Evolutionary conservation across 2,888 invertebrate genomes (phyloP).

Genomic region (Euplexia lucipara): DNA sequence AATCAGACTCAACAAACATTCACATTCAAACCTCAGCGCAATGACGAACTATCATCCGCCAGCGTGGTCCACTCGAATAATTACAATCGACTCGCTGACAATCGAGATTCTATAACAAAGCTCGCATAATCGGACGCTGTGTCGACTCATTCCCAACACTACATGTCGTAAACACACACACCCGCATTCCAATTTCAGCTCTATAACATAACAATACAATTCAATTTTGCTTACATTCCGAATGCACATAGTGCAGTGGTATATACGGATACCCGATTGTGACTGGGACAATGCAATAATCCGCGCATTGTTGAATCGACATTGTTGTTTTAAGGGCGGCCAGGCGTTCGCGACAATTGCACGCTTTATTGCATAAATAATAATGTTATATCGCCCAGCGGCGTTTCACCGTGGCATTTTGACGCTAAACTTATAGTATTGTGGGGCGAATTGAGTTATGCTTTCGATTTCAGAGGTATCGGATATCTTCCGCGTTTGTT

Average conservation of each 20-base stretch:
- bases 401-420: constrained; percentile 84
- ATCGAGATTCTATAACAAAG: constrained; percentile 90
- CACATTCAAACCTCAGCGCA: constrained; percentile 79
- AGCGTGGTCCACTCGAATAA: constrained; percentile 86
- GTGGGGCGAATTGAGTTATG: constrained; percentile 63
- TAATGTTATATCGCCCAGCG: constrained; percentile 88
- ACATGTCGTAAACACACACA: constrained; percentile 71
- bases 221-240: constrained; percentile 40
- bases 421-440: constrained; percentile 76
- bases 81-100: constrained; percentile 90
- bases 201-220: constrained; percentile 41
- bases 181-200: constrained; percentile 59
- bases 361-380: constrained; percentile 91
- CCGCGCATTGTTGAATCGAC: constrained; percentile 90
- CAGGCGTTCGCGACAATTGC: constrained; percentile 87
- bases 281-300: constrained; percentile 91
- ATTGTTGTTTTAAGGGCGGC: constrained; percentile 91
- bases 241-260: constrained; percentile 77
- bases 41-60: constrained; percentile 68
- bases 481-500: constrained; percentile 59
- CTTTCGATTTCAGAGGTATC: constrained; percentile 52
- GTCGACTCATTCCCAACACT: constrained; percentile 76
- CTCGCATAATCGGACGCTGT: constrained; percentile 89
- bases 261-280: constrained; percentile 84
- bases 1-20: constrained; percentile 77